Percentiles rank a stretch among this genome's conserved stretches.
phyloP scores from a whole-genome alignment of 2,888 invertebrate genomes.

The Drosophila pseudotalamancana region DNA sequence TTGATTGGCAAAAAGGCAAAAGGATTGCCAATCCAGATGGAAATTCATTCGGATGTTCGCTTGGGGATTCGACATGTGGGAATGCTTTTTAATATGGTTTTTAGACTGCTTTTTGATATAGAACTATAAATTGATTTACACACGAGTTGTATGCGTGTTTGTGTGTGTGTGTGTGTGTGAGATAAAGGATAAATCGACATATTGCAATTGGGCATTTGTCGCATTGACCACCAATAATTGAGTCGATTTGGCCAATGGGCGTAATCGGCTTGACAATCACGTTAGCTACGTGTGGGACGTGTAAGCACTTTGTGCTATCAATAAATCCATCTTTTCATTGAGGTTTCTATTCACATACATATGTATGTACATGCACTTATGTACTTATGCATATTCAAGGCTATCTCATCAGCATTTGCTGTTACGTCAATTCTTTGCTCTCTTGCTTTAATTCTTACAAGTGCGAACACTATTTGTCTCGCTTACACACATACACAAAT shows the following conservation, averaged over 20 bases:
- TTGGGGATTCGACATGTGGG: not conserved
- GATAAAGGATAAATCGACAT: constrained; percentile 7
- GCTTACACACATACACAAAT: not conserved
- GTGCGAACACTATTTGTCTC: not conserved
- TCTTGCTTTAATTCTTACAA: no score
- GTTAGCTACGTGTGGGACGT: not conserved
- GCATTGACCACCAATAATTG: constrained; percentile 8
- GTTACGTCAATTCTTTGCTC: not conserved
- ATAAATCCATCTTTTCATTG: not conserved
- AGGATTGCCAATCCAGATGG: constrained; percentile 6
- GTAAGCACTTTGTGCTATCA: not conserved
- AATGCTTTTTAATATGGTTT: constrained; percentile 44
- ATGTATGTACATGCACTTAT: not conserved
- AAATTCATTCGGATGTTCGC: constrained; percentile 2
- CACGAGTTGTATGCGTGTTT: no score
- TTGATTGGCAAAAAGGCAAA: constrained; percentile 64
- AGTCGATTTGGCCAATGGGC: constrained; percentile 4
- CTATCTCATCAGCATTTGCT: not conserved
- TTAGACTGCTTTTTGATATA: constrained; percentile 47
- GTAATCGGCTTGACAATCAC: not conserved
- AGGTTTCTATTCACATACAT: not conserved
- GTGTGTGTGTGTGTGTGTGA: constrained; percentile 8
- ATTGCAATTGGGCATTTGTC: constrained; percentile 21
- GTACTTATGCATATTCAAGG: not conserved
- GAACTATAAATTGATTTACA: constrained; percentile 56